phyloP scores from a whole-genome alignment of 2,113 vertebrate species.

The Anoura caudifer region DNA sequence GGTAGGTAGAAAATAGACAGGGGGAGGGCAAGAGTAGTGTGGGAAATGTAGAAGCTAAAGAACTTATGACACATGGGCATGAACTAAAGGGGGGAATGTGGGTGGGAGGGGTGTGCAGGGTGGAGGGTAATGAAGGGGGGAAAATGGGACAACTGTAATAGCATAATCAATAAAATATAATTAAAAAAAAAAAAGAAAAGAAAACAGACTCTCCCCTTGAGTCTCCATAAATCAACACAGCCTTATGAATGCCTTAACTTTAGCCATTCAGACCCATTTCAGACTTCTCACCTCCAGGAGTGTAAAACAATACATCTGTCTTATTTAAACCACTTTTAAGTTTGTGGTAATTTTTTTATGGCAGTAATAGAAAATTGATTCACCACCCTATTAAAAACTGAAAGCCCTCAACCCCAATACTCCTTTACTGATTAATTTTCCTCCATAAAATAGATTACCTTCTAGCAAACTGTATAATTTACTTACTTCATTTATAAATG shows the following conservation, averaged over 20 bases:
- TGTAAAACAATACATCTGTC: not conserved
- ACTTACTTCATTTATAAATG: not conserved
- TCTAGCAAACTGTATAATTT: conserved; percentile 9
- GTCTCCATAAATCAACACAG: not conserved
- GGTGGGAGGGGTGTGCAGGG: too few relatives aligned
- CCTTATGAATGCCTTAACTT: not conserved
- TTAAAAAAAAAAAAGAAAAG: too few relatives aligned
- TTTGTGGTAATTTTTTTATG: not conserved
- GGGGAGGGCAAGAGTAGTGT: too few relatives aligned
- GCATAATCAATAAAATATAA: too few relatives aligned
- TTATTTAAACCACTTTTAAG: not conserved
- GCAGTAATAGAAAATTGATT: conserved; percentile 5
- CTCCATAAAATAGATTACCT: not conserved
- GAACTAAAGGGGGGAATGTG: too few relatives aligned
- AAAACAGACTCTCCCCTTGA: not conserved
- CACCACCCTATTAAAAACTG: not conserved
- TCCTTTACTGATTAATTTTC: not conserved
- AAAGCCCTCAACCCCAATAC: not conserved
- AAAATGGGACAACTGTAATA: too few relatives aligned
- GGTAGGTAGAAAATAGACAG: too few relatives aligned
- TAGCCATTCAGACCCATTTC: not conserved
- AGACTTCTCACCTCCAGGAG: not conserved
- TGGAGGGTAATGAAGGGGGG: too few relatives aligned
- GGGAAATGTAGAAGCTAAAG: too few relatives aligned
- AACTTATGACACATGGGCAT: too few relatives aligned